Conservation (phyloP, 1,140 invertebrate species). For the Drosophila parabipectinata region DNA sequence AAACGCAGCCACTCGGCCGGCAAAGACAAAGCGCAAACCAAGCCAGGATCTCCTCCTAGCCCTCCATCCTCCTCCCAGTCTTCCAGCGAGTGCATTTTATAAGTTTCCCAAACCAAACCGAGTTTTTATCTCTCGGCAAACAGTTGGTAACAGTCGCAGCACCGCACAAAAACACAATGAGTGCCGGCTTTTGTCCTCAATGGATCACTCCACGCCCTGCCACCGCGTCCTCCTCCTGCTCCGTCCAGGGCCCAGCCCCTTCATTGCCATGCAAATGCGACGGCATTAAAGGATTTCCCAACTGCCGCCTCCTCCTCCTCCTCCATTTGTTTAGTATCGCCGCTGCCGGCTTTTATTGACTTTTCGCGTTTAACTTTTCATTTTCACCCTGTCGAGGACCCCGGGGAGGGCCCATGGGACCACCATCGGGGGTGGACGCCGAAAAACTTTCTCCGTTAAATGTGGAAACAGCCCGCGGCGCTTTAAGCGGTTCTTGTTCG, state of each 20-base stretch:
- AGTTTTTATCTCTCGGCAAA: conserved; percentile 73
- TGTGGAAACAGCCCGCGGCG: conserved; percentile 49
- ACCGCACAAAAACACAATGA: conserved; percentile 67
- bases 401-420: neutral
- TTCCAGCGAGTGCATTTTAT: conserved; percentile 44
- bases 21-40: conserved; percentile 32
- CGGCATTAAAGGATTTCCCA: conserved; percentile 73
- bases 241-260: neutral
- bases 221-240: neutral
- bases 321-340: conserved; percentile 59
- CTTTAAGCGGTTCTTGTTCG: conserved; percentile 42
- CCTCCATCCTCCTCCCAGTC: neutral
- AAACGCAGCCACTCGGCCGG: conserved; percentile 72
- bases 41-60: too few relatives aligned
- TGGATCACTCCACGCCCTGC: conserved; percentile 3
- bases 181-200: conserved; percentile 61
- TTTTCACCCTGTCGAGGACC: conserved; percentile 54
- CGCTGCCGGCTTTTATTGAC: conserved; percentile 64
- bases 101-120: conserved; percentile 38
- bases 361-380: conserved; percentile 78
- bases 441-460: conserved; percentile 52
- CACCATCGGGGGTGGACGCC: neutral
- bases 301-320: conserved; percentile 23
- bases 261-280: conserved; percentile 64
- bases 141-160: conserved; percentile 61